phyloP scores from a whole-genome alignment of 2,888 invertebrate genomes.

The Glyphotaelius pellucidus region DNA sequence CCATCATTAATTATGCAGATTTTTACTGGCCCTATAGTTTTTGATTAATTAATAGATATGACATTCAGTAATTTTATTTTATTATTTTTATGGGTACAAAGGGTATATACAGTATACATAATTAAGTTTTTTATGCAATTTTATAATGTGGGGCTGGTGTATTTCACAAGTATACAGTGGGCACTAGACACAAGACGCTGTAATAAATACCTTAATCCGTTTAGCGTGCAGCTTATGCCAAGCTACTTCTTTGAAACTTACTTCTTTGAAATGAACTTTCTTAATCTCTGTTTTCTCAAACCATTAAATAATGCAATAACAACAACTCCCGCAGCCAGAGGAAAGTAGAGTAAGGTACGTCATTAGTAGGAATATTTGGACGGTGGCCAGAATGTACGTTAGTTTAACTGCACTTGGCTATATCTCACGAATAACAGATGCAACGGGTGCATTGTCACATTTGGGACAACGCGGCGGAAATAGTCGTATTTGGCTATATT shows the following conservation, averaged over 20 bases:
- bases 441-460: neutral
- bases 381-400: neutral
- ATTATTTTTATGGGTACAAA: too few relatives aligned
- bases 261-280: neutral
- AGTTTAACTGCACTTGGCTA: neutral
- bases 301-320: neutral
- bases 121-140: neutral
- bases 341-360: neutral
- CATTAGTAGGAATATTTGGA: neutral
- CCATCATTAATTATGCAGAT: too few relatives aligned
- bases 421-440: conserved; percentile 2
- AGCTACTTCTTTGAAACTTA: neutral
- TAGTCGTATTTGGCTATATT: neutral
- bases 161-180: neutral
- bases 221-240: neutral
- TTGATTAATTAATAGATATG: too few relatives aligned
- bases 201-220: neutral
- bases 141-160: neutral
- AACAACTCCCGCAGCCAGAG: neutral
- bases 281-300: neutral
- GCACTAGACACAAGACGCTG: neutral
- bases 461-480: neutral
- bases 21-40: too few relatives aligned
- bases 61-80: too few relatives aligned
- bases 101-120: too few relatives aligned